Evolutionary conservation across 2,797 vertebrate genomes (phyloP).

Genomic region (Acanthurus leucopareius): DNA sequence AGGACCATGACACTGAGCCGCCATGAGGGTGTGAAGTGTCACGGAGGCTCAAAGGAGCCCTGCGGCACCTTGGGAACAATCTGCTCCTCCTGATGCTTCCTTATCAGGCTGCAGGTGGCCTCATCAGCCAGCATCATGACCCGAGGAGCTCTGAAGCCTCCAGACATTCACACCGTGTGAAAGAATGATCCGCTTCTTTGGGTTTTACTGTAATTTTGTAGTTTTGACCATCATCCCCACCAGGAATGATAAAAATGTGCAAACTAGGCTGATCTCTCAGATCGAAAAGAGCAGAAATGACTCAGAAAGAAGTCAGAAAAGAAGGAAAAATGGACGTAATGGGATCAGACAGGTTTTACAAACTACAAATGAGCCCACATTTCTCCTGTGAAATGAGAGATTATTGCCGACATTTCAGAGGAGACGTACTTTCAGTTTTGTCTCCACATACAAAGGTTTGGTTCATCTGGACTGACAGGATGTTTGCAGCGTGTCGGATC

Average conservation of each 20-base stretch:
- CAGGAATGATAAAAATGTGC: background rate
- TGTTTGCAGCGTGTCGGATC: background rate
- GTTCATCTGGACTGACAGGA: background rate
- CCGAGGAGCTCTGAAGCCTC: background rate
- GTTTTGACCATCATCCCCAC: background rate
- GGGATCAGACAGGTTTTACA: background rate
- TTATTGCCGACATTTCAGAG: background rate
- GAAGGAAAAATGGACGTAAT: background rate
- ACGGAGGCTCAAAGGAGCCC: constrained; percentile 22
- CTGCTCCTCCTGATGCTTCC: constrained; percentile 24
- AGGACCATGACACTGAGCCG: constrained; percentile 49
- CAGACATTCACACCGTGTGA: background rate
- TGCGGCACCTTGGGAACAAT: constrained; percentile 32
- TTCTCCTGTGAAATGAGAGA: background rate
- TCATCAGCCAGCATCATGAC: constrained; percentile 7
- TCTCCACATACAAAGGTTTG: background rate
- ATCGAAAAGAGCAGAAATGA: background rate
- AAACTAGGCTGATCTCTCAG: background rate
- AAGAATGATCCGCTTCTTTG: background rate
- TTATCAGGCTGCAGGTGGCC: constrained; percentile 22
- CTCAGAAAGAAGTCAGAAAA: background rate
- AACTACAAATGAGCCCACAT: background rate
- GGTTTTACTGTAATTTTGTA: background rate
- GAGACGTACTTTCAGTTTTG: background rate
- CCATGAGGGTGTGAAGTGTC: constrained; percentile 13